Percentiles rank a stretch among this genome's conserved stretches.
phyloP scores from a whole-genome alignment of 2,797 vertebrate genomes.

The Petrocephalus schoutedeni region DNA sequence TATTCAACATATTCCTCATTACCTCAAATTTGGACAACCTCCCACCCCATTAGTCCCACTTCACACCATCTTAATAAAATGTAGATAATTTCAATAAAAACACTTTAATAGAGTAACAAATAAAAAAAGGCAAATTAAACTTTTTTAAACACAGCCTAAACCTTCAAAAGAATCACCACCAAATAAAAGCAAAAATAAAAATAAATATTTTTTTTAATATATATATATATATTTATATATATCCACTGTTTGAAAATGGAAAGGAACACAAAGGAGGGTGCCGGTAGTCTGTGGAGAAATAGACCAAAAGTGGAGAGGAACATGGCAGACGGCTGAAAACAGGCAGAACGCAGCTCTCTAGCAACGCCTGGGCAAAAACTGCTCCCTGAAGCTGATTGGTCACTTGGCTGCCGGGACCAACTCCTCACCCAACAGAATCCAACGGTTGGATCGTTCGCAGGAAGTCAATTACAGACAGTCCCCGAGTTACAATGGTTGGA shows the following conservation, averaged over 20 bases:
- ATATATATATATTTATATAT: constrained; percentile 36
- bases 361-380: constrained; percentile 47
- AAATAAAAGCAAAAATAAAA: constrained; percentile 58
- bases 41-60: not conserved
- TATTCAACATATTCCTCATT: not conserved
- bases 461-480: not conserved
- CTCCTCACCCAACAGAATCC: not conserved
- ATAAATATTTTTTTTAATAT: constrained; percentile 53
- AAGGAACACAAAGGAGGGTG: constrained; percentile 50
- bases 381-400: constrained; percentile 18
- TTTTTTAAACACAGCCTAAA: constrained; percentile 60
- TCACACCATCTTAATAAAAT: constrained; percentile 21
- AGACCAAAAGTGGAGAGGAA: constrained; percentile 37
- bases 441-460: not conserved
- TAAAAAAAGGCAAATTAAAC: constrained; percentile 39
- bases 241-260: constrained; percentile 47
- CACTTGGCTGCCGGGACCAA: not conserved
- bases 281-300: constrained; percentile 50
- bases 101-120: constrained; percentile 67
- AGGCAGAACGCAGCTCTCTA: constrained; percentile 37
- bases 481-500: too few species aligned
- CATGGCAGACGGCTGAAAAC: constrained; percentile 23
- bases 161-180: constrained; percentile 64
- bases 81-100: constrained; percentile 54
- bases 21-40: not conserved